Evolutionary conservation across 2,797 vertebrate genomes (phyloP), one percentile per base, ranked within the genome.

Genomic region (Gallinago stenura): DNA sequence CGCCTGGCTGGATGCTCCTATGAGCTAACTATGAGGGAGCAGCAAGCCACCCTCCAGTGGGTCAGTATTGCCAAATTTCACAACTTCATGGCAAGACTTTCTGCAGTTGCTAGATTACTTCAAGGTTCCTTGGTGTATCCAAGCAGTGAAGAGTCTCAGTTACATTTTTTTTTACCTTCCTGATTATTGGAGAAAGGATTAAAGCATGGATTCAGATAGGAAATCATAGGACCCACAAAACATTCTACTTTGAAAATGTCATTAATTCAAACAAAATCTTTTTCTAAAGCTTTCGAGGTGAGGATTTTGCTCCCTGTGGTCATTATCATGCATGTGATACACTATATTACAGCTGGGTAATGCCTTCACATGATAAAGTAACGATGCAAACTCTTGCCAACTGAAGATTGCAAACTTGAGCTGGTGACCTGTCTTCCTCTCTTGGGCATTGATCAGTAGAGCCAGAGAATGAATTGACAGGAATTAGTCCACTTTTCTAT

Each of bases 1-100:
- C 0, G 20, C 41, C 79, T 83, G 83, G 87, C 84, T 94, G 80
- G 62, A n/a, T 43, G 13, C 39, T 94, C 17, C 54, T 90, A 56
- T 96, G 94, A 97, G 56, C 77, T 93, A 94, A 93, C 80, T 53
- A 15, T 33, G 75, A 91, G 37, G 73, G 71, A 90, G 53, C 50
- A 73, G 60, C 64, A 90, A 86, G 48, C 39, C 51, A 70, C 56
- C 8, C 64, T 70, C 0, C 50, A 17, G 2, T 89, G 84, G 60
- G 48, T 93, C 71, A 65, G 25, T 18, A 43, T 53, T 90, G 77
- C 93, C 37, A 25, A 53, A 80, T 96, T 97, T 95, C 93, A 90
- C 83, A 95, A 93, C 71, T 84, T 76, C 25, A 16, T 85, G 56
- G 83, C 83, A 96, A 84, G 56, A 57, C 35, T 86, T 88, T 81